A percentile compares a stretch with the other conserved stretches of the same genome.
These are phyloP conservation scores for Balaeniceps rex DNA, from an alignment of 2,113 vertebrate species.

Conservation along the genomic window DNA sequence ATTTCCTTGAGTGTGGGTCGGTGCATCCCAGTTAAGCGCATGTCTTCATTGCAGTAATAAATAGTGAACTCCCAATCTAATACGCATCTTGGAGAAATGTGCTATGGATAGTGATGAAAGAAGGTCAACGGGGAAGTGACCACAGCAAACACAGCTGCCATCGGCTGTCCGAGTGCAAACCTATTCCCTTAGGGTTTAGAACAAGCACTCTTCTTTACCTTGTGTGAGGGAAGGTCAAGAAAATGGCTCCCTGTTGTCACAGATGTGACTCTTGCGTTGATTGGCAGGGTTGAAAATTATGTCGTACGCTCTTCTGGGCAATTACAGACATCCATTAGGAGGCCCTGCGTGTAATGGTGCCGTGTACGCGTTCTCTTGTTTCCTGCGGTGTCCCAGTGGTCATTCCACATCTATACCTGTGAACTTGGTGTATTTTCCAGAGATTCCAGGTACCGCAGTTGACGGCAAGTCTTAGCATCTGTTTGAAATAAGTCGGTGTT, in stretches of 20 bases:
- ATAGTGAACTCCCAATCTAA: background rate
- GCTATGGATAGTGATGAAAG: background rate
- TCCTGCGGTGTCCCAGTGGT: background rate
- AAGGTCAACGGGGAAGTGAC: background rate
- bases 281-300: background rate
- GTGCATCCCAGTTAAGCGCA: background rate
- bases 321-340: background rate
- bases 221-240: background rate
- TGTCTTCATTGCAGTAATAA: background rate
- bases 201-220: background rate
- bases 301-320: background rate
- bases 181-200: background rate
- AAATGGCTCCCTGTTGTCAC: background rate
- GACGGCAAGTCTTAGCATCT: background rate
- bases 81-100: background rate
- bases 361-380: background rate
- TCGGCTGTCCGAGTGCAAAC: background rate
- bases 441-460: background rate
- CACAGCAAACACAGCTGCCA: background rate
- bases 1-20: background rate
- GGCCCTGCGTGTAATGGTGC: background rate
- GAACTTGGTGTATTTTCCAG: background rate
- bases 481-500: background rate
- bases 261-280: background rate
- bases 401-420: background rate